These are phyloP conservation scores for Acronicta leporina DNA, from an alignment of 2,888 invertebrate genomes.

Conservation along the genomic window DNA sequence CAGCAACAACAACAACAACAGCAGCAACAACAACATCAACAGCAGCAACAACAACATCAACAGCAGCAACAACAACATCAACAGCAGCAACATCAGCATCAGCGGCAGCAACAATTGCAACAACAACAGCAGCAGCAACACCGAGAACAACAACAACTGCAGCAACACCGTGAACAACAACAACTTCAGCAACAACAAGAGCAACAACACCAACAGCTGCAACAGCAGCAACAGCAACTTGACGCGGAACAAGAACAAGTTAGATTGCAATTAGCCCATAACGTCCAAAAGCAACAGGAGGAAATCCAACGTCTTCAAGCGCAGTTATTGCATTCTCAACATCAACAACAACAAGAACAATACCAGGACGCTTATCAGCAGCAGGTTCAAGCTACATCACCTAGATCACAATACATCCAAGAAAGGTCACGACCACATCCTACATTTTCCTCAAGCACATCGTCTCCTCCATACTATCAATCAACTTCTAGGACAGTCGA, in stretches of 20 bases:
- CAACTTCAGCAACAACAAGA: constrained; percentile 55
- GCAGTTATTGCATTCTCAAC: constrained; percentile 78
- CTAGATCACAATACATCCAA: constrained; percentile 78
- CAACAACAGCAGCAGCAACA: constrained; percentile 55
- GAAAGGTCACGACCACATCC: constrained; percentile 78
- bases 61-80: constrained; percentile 57
- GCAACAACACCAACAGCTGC: constrained; percentile 59
- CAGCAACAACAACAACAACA: constrained; percentile 51
- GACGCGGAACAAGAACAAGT: constrained; percentile 82
- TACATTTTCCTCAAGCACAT: constrained; percentile 71
- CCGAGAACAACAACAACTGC: constrained; percentile 52
- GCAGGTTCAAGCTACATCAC: constrained; percentile 74
- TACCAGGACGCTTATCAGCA: constrained; percentile 68
- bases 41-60: constrained; percentile 50
- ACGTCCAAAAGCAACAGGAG: constrained; percentile 87
- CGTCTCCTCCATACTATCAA: constrained; percentile 78
- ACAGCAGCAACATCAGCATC: constrained; percentile 53
- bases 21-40: constrained; percentile 52
- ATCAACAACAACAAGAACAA: constrained; percentile 76
- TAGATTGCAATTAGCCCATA: constrained; percentile 79
- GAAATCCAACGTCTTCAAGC: constrained; percentile 85
- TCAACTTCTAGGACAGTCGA: constrained; percentile 83
- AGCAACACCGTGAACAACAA: constrained; percentile 48
- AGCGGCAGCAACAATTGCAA: constrained; percentile 52
- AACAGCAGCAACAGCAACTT: constrained; percentile 66